Percentiles rank a stretch among this genome's conserved stretches.
These are phyloP conservation scores for Avahi laniger DNA, from an alignment of 2,797 vertebrate genomes.

Conservation along the genomic window DNA sequence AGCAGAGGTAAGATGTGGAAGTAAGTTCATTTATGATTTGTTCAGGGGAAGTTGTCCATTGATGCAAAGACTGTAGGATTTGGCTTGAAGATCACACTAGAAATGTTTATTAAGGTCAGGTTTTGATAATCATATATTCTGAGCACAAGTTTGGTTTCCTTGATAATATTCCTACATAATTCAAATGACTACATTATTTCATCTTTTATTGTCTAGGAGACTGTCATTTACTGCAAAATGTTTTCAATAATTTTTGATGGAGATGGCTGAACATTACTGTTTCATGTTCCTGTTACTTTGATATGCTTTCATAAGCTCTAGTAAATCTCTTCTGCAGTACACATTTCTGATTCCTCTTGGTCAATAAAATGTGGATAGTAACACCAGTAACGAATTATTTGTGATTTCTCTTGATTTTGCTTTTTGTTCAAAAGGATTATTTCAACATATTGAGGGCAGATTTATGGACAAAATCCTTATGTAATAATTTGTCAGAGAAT, in stretches of 20 bases:
- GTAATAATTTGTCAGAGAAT: not conserved
- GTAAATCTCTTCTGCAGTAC: not conserved
- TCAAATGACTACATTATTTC: not conserved
- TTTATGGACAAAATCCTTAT: not conserved
- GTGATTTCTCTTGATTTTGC: not conserved
- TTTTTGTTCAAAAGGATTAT: not conserved
- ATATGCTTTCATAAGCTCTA: not conserved
- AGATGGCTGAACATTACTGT: not conserved
- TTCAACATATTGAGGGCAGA: not conserved
- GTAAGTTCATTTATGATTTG: not conserved
- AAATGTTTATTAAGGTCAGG: not conserved
- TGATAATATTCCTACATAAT: not conserved
- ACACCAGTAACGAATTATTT: not conserved
- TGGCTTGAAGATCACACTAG: not conserved
- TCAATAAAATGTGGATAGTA: not conserved
- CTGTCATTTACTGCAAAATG: not conserved
- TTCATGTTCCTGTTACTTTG: not conserved
- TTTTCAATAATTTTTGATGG: not conserved
- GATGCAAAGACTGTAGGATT: not conserved
- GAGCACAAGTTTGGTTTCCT: not conserved
- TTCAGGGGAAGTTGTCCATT: not conserved
- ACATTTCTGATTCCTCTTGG: not conserved
- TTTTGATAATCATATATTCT: not conserved
- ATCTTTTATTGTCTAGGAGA: not conserved
- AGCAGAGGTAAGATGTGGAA: not conserved